phyloP scores from a whole-genome alignment of 2,113 vertebrate species.

The Shinisaurus crocodilurus region DNA sequence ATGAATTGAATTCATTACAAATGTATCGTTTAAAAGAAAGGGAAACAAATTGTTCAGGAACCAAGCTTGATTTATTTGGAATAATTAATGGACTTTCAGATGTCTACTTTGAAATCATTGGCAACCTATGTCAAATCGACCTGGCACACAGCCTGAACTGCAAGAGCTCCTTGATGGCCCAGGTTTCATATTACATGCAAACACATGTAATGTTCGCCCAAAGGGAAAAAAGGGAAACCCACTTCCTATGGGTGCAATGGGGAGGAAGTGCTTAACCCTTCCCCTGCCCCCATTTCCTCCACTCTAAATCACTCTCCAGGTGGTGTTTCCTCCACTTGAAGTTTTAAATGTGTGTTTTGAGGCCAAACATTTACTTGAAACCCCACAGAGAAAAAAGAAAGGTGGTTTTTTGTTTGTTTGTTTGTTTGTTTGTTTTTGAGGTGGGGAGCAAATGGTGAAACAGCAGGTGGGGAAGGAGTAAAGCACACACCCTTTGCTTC shows the following conservation, averaged over 20 bases:
- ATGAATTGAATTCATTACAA: conserved; percentile 8
- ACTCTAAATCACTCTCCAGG: not conserved
- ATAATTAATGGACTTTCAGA: not conserved
- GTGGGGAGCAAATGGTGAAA: not conserved
- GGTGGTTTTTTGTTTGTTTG: too few species aligned
- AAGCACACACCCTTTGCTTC: too few species aligned
- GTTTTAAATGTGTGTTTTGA: not conserved
- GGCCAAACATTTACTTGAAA: not conserved
- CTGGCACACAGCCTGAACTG: conserved; percentile 17
- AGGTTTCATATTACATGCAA: not conserved
- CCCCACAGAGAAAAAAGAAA: not conserved
- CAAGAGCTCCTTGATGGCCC: not conserved
- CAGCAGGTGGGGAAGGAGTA: not conserved
- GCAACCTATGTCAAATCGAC: conserved; percentile 15
- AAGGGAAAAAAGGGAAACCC: not conserved
- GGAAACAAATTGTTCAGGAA: not conserved
- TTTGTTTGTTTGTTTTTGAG: too few species aligned
- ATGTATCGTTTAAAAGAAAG: conserved; percentile 5
- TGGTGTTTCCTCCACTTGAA: not conserved
- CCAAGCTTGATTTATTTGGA: conserved; percentile 22
- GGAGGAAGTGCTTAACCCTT: not conserved
- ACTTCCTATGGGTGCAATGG: not conserved
- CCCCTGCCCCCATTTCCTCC: not conserved
- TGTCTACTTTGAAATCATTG: not conserved
- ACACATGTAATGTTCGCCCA: not conserved